Evolutionary conservation across 2,113 vertebrate species (phyloP), one percentile per base, ranked within the genome.

Genomic region (Oxygymnocypris stewartii): DNA sequence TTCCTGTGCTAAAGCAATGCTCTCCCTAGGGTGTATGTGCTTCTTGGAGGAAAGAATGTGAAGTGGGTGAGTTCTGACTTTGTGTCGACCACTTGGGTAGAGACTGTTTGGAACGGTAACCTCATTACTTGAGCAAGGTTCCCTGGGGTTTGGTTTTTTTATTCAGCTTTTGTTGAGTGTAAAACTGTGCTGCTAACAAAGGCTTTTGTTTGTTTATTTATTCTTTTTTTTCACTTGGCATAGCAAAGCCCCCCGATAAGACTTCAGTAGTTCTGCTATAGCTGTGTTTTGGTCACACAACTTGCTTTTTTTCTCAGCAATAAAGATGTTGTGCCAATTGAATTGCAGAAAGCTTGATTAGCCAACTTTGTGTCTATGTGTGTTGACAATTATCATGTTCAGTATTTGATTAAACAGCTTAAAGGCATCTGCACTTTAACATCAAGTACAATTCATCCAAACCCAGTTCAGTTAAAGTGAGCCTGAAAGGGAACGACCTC

Each of bases 91-190:
- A 61, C 54, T 75, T 79, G 83, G 51, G 37, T 78, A 59, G 49
- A 2, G 25, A 77, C 18, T 8, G 2, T 14, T 12, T 44, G 28
- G 75, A 85, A 74, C n/a, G 28, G n/a, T 25, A 80, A 80, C 51
- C 10, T 80, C 85, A 86, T 86, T 61, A 81, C 31, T 73, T n/a
- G 14, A 61, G n/a, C 18, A 13, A 51, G 57, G 67, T 49, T 63
- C 73, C 57, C 74, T 6, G 16, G 35, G 54, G 65, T 73, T 42
- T 86, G 31, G 0, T 47, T 86, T 86, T 31, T 71, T 83, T 20
- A 63, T 69, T 20, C 49, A 71, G 23, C 16, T 59, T 79, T 77
- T 65, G 59, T 28, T 79, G 63, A 23, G 28, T 84, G 23, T 78
- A 44, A 20, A 40, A 49, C 18, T 20, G 44, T 14, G 31, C 47